Evolutionary conservation across 2,888 invertebrate genomes (phyloP), one percentile per base, ranked within the genome.

Genomic region (Napeogenes inachia): DNA sequence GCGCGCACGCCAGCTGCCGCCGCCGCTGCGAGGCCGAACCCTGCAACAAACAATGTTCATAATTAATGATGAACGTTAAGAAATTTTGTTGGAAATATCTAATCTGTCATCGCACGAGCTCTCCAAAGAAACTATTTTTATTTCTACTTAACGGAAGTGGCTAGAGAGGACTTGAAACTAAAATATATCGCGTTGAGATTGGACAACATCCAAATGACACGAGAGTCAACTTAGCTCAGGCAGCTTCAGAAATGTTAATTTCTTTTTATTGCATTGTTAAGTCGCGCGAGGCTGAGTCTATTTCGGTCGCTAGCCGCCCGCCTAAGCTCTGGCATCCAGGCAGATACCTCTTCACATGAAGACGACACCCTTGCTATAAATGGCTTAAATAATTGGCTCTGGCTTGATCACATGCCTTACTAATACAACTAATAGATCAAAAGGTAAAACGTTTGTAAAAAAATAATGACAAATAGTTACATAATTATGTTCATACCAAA

Each of bases 1-100:
- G 95, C 92, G 71, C 96, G 93, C 67, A 96, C 94, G 68, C 95
- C 95, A 59, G 93, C 91, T 69, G 95, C 94, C 53, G 89, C 88
- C 54, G 88, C 89, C 54, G 89, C 89, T 12, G 89, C 88, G 67
- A 89, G 68, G 5, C 89, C 87, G 68, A 89, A 89, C 63, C 89
- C 89, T 89, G 86, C 60, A 87, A 86, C 82, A 81, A 85, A 81
- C 61, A 67, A 67, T 62, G 67, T 55, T 61, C n/a, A 54, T 57
- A 70, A 74, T 74, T 73, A 74, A 72, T 76, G 13, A 13, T 55
- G 54, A 63, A 58, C 56, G 59, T 45, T 59, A 59, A 63, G 56
- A 56, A 57, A 68, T 60, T 61, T 63, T 56, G 54, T 63, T 53
- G 66, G 63, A 73, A 79, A 83, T 84, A 82, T 76, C 72, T 68